A percentile compares a stretch with the other conserved stretches of the same genome.
phyloP scores from a whole-genome alignment of 2,888 invertebrate genomes.

The Lasius platythorax region DNA sequence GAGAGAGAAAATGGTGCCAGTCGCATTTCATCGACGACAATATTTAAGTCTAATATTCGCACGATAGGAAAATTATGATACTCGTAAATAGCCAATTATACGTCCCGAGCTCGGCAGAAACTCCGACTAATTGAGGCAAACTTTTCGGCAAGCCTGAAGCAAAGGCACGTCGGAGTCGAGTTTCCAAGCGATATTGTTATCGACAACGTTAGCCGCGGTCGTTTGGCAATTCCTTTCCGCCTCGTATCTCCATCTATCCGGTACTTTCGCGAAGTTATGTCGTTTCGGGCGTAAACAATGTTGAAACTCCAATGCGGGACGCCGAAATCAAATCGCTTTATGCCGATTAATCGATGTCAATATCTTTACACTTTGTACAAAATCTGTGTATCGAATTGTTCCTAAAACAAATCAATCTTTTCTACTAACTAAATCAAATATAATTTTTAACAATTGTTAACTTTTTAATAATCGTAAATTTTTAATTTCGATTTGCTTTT shows the following conservation, averaged over 20 bases:
- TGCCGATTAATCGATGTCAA: slow-evolving; percentile 4
- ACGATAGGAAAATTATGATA: slow-evolving; percentile 64
- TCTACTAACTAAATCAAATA: neutral
- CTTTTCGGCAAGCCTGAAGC: slow-evolving; percentile 34
- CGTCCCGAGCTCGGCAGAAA: slow-evolving; percentile 58
- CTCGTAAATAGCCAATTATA: slow-evolving; percentile 77
- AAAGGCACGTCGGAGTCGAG: neutral
- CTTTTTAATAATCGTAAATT: neutral
- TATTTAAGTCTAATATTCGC: slow-evolving; percentile 73
- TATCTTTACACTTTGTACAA: neutral
- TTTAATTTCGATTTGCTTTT: slow-evolving; percentile 12
- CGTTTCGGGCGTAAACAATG: slow-evolving; percentile 19
- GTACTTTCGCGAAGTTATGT: slow-evolving; percentile 33
- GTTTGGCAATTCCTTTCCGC: slow-evolving; percentile 47
- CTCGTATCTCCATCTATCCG: slow-evolving; percentile 39
- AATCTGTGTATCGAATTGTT: neutral
- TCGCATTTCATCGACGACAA: slow-evolving; percentile 41
- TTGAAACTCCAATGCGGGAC: slow-evolving; percentile 21
- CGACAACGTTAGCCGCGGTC: slow-evolving; percentile 47
- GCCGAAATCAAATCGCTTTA: slow-evolving; percentile 11
- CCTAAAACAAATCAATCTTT: neutral
- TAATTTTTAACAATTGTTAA: neutral
- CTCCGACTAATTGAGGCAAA: slow-evolving; percentile 43
- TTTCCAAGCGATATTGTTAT: slow-evolving; percentile 42
- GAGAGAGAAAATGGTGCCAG: neutral